phyloP scores from a whole-genome alignment of 2,113 vertebrate species.

The Protomyctophum bolini region DNA sequence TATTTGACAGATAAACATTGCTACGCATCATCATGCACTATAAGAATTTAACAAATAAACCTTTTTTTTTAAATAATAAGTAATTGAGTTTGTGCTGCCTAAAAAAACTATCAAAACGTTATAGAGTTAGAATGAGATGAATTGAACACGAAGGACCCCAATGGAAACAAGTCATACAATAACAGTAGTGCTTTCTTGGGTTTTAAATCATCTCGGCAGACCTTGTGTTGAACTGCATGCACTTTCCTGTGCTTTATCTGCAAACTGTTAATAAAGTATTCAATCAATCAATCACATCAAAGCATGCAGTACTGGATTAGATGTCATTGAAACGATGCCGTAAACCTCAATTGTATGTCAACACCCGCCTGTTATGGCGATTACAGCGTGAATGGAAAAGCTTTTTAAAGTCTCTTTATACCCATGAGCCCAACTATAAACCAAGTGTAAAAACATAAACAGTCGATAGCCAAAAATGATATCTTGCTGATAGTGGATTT shows the following conservation, averaged over 20 bases:
- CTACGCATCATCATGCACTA: background rate
- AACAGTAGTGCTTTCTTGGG: too few species aligned
- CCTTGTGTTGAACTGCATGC: too few species aligned
- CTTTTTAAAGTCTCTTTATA: background rate
- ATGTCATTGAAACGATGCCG: background rate
- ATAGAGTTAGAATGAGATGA: background rate
- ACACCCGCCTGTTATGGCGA: conserved; percentile 7
- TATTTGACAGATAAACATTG: background rate
- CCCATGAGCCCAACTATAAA: background rate
- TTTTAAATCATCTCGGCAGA: too few species aligned
- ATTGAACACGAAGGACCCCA: background rate
- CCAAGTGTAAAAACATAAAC: background rate
- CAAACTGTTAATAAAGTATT: too few species aligned
- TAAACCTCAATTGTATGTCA: background rate
- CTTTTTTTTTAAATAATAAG: background rate
- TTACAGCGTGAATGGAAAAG: background rate
- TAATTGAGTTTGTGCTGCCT: background rate
- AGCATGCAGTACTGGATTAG: conserved; percentile 3
- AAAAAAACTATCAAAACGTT: background rate
- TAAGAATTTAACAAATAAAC: background rate
- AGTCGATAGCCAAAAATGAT: conserved; percentile 13
- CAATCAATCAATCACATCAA: background rate
- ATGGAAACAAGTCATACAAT: too few species aligned
- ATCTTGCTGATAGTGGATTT: background rate
- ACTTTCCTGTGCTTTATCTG: too few species aligned